phyloP scores from a whole-genome alignment of 2,113 vertebrate species.

The Marmota monax region DNA sequence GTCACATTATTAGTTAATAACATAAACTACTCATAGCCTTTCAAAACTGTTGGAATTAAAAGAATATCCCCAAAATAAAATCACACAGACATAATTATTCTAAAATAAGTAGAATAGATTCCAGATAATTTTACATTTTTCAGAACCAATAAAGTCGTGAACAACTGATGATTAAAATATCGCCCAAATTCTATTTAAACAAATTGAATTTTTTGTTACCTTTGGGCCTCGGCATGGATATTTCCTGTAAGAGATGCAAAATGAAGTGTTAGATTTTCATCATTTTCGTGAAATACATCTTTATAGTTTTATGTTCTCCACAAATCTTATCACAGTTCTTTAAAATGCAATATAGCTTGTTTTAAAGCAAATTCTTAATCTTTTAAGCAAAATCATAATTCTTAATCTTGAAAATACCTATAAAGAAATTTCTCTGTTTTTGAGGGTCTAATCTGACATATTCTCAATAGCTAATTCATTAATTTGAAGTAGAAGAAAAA shows the following conservation, averaged over 20 bases:
- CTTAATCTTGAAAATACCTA: background rate
- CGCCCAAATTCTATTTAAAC: background rate
- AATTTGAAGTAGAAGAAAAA: conserved; percentile 15
- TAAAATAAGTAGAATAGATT: background rate
- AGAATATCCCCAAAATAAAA: background rate
- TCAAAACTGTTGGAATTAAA: conserved; percentile 26
- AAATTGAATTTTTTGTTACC: background rate
- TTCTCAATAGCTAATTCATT: background rate
- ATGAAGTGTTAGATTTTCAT: background rate
- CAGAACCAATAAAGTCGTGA: conserved; percentile 42
- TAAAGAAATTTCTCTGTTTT: background rate
- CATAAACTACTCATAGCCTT: background rate
- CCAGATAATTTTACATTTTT: conserved; percentile 23
- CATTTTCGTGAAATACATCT: conserved; percentile 54
- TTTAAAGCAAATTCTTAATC: conserved; percentile 8
- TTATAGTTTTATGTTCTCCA: background rate
- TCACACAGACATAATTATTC: background rate
- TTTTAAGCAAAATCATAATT: background rate
- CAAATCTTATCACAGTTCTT: conserved; percentile 16
- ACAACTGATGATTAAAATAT: background rate
- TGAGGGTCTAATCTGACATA: background rate
- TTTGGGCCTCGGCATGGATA: background rate
- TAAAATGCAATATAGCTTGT: background rate
- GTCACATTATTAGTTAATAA: background rate
- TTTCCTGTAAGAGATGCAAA: background rate